Evolutionary conservation across 2,113 vertebrate species (phyloP).

Genomic region (Poecilia latipinna): DNA sequence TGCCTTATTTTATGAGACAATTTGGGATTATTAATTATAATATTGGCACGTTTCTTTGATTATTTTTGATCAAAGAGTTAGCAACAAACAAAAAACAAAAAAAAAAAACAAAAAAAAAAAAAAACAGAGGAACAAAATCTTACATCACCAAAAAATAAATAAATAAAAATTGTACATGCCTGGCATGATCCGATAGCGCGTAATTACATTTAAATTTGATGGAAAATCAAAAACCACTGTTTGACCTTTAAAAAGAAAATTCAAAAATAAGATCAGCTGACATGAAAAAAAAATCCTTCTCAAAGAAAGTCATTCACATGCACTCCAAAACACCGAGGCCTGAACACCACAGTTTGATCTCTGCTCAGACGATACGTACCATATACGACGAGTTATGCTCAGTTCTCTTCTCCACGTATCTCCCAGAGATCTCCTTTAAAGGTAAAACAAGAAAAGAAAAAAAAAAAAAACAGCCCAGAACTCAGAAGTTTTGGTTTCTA

Average conservation of each 20-base stretch:
- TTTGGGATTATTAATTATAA: not conserved
- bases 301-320: not conserved
- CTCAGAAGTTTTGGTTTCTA: not conserved
- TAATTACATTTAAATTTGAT: not conserved
- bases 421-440: slow-evolving; percentile 26
- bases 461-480: not conserved
- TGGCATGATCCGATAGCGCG: not conserved
- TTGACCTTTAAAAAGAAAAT: not conserved
- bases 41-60: too few species aligned
- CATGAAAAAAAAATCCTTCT: not conserved
- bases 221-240: not conserved
- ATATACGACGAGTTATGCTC: slow-evolving; percentile 41
- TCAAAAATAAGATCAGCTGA: not conserved
- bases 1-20: not conserved
- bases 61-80: not conserved
- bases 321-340: slow-evolving; percentile 8
- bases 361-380: slow-evolving; percentile 65
- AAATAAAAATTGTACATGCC: not conserved
- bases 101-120: not conserved
- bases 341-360: not conserved
- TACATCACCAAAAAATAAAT: not conserved
- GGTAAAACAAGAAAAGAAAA: not conserved
- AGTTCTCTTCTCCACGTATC: slow-evolving; percentile 24
- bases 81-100: not conserved
- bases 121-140: not conserved